A percentile compares a stretch with the other conserved stretches of the same genome.
These are phyloP conservation scores for Agriopis marginaria DNA, from an alignment of 2,888 invertebrate species.

Conservation along the genomic window DNA sequence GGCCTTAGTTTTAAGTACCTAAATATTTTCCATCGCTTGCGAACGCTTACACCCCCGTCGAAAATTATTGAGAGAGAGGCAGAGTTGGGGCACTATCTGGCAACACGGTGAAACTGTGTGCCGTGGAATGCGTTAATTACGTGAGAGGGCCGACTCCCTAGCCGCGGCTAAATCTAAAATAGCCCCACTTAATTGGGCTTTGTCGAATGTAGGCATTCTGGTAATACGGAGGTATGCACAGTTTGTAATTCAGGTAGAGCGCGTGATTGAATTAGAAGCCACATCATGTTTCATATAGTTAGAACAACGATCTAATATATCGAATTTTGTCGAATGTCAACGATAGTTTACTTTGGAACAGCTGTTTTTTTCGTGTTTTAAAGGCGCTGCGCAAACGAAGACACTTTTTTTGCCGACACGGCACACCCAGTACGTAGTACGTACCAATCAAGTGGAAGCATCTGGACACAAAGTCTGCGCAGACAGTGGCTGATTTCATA, in stretches of 20 bases:
- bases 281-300: too few species aligned
- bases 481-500: too few species aligned
- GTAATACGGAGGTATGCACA: neutral
- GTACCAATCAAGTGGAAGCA: too few species aligned
- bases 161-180: slow-evolving; percentile 45
- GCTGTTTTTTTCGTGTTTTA: too few species aligned
- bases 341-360: too few species aligned
- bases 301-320: too few species aligned
- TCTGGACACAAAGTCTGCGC: too few species aligned
- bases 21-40: neutral
- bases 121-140: slow-evolving; percentile 45
- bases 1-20: too few species aligned
- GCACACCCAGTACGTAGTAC: too few species aligned
- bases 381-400: too few species aligned
- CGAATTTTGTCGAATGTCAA: too few species aligned
- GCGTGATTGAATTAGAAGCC: neutral
- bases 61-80: neutral
- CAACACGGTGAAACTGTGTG: neutral
- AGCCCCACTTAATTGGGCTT: slow-evolving; percentile 40
- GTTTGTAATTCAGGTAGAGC: neutral
- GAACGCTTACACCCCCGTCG: neutral
- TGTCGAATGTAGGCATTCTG: slow-evolving; percentile 27
- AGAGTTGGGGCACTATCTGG: neutral
- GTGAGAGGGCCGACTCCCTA: slow-evolving; percentile 38
- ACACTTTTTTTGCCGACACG: too few species aligned